A percentile compares a stretch with the other conserved stretches of the same genome.
phyloP scores from a whole-genome alignment of 2,797 vertebrate species.

The Yasuhikotakia modesta region DNA sequence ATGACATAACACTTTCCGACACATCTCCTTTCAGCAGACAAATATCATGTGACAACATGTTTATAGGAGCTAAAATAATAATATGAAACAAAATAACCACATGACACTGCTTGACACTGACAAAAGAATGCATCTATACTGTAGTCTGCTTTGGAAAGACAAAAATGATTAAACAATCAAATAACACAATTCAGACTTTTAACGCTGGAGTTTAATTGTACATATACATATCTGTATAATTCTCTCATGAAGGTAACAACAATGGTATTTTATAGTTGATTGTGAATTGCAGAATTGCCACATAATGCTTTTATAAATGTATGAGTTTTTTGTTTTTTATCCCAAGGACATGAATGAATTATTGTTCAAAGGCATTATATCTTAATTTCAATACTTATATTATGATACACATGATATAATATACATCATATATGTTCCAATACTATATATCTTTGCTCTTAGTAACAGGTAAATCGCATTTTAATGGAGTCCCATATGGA shows the following conservation, averaged over 20 bases:
- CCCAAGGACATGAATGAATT: too few species aligned
- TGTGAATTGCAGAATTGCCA: background rate
- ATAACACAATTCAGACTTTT: too few species aligned
- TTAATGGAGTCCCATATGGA: background rate
- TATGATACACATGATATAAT: too few species aligned
- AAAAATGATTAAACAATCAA: too few species aligned
- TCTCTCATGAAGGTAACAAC: conserved; percentile 1
- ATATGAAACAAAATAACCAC: background rate
- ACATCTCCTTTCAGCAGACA: conserved; percentile 66
- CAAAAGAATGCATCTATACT: too few species aligned
- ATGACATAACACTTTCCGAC: conserved; percentile 68
- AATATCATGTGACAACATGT: background rate
- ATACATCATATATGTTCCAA: too few species aligned
- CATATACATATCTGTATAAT: background rate
- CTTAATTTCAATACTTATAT: background rate
- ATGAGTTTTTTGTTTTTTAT: too few species aligned
- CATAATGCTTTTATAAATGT: too few species aligned
- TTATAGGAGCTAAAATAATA: conserved; percentile 62
- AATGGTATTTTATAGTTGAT: conserved; percentile 28
- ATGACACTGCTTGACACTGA: too few species aligned
- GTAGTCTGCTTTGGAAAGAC: too few species aligned
- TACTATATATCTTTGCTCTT: background rate
- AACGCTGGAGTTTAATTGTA: too few species aligned
- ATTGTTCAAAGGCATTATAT: background rate
- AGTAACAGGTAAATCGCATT: conserved; percentile 13